These are phyloP conservation scores for Glossosoma conforme DNA, from an alignment of 1,140 invertebrate species.

Conservation along the genomic window DNA sequence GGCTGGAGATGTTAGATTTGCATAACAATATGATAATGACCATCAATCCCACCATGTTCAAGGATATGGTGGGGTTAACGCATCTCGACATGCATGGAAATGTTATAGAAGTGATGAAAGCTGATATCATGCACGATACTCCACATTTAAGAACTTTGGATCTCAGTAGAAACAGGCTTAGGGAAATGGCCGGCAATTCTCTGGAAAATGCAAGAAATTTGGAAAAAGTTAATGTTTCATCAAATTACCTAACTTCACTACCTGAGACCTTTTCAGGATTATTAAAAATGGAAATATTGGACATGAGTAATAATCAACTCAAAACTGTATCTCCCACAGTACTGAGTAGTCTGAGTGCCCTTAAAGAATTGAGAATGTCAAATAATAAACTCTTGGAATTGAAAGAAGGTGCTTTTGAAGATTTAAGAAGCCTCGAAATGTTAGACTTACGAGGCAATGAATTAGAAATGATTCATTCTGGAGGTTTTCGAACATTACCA, in stretches of 20 bases:
- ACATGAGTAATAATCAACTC: constrained; percentile 77
- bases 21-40: constrained; percentile 67
- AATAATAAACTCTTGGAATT: constrained; percentile 72
- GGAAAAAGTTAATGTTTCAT: constrained; percentile 69
- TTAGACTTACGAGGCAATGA: constrained; percentile 80
- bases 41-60: constrained; percentile 63
- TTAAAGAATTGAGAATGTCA: constrained; percentile 63
- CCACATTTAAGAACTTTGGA: constrained; percentile 61
- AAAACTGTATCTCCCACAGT: constrained; percentile 61
- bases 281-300: constrained; percentile 62
- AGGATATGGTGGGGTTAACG: constrained; percentile 56
- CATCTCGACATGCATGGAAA: constrained; percentile 73
- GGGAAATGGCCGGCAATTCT: constrained; percentile 58
- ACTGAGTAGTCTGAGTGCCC: constrained; percentile 59
- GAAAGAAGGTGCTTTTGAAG: constrained; percentile 64
- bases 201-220: constrained; percentile 64
- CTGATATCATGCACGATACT: constrained; percentile 63
- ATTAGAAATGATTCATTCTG: constrained; percentile 68
- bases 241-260: constrained; percentile 70
- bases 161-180: constrained; percentile 71
- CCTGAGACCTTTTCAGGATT: constrained; percentile 65
- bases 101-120: constrained; percentile 63
- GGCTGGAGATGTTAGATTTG: constrained; percentile 70
- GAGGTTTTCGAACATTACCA: constrained; percentile 70
- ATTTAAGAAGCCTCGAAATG: constrained; percentile 63